These are phyloP conservation scores for Drosophila triauraria DNA, from an alignment of 1,140 invertebrate genomes.

Conservation along the genomic window DNA sequence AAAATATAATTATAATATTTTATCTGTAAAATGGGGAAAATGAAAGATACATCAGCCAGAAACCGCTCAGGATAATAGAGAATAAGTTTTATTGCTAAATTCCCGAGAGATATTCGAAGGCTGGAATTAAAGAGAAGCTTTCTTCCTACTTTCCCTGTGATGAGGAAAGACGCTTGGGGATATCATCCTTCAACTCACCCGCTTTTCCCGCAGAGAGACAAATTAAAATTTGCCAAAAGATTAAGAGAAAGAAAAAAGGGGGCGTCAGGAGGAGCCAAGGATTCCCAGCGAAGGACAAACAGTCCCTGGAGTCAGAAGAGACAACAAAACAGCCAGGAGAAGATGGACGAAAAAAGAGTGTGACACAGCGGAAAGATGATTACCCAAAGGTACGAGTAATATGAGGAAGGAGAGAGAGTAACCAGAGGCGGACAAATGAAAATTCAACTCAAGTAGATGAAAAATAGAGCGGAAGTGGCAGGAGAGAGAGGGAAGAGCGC, in stretches of 20 bases:
- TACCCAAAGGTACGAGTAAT: slow-evolving; percentile 69
- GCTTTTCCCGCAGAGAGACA: slow-evolving; percentile 19
- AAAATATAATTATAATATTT: slow-evolving; percentile 24
- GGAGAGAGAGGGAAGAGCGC: slow-evolving; percentile 46
- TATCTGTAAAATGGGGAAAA: slow-evolving; percentile 9
- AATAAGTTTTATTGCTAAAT: slow-evolving; percentile 34
- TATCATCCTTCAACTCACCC: slow-evolving; percentile 12
- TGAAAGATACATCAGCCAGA: background rate
- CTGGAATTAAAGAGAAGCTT: slow-evolving; percentile 15
- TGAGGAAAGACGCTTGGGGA: slow-evolving; percentile 30
- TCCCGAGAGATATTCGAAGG: slow-evolving; percentile 24
- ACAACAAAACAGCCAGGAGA: slow-evolving; percentile 29
- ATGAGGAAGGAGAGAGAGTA: slow-evolving; percentile 34
- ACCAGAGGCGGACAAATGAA: slow-evolving; percentile 71
- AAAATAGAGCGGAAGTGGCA: slow-evolving; percentile 72
- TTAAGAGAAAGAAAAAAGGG: slow-evolving; percentile 13
- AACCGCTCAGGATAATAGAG: slow-evolving; percentile 3
- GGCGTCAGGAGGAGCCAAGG: slow-evolving; percentile 13
- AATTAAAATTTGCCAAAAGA: slow-evolving; percentile 63
- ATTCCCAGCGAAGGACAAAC: slow-evolving; percentile 35
- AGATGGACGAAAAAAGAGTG: slow-evolving; percentile 28
- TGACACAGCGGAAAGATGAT: slow-evolving; percentile 60
- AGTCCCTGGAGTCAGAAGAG: slow-evolving; percentile 13
- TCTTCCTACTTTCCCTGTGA: background rate
- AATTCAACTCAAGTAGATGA: slow-evolving; percentile 76